Conservation (phyloP, 1,140 invertebrate species). For the Xylocopa sonorina region DNA sequence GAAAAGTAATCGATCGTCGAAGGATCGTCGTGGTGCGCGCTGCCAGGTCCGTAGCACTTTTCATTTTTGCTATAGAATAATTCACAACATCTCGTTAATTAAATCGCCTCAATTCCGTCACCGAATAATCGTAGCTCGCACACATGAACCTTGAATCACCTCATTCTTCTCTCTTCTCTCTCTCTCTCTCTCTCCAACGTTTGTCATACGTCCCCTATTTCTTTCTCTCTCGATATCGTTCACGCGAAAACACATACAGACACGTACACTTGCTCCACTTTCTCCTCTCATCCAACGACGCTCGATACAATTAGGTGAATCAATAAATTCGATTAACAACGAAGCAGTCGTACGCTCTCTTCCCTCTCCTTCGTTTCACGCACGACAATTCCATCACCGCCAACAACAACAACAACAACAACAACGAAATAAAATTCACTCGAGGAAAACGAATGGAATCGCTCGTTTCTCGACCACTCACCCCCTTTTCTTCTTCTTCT, state of each 20-base stretch:
- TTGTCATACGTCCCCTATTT: not conserved
- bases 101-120: constrained; percentile 73
- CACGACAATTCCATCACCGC: constrained; percentile 26
- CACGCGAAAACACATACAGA: constrained; percentile 14
- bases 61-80: constrained; percentile 74
- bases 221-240: constrained; percentile 17
- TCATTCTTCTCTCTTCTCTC: constrained; percentile 1
- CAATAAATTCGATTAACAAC: constrained; percentile 49
- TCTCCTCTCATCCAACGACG: constrained; percentile 30
- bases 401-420: too few relatives aligned
- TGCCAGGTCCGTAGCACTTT: constrained; percentile 70
- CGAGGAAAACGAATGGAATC: constrained; percentile 56
- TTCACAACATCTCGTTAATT: constrained; percentile 74
- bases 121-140: constrained; percentile 46
- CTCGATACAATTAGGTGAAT: constrained; percentile 59
- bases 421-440: constrained; percentile 63
- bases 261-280: constrained; percentile 10
- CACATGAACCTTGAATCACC: constrained; percentile 42
- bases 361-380: constrained; percentile 6
- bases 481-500: not conserved
- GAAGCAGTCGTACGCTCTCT: constrained; percentile 27
- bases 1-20: not conserved
- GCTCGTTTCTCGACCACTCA: not conserved
- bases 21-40: constrained; percentile 55
- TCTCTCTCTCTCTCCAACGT: constrained; percentile 43